Percentiles rank a stretch among this genome's conserved stretches.
Conservation (phyloP, 2,797 vertebrate genomes). For the Catamblyrhynchus diadema region DNA sequence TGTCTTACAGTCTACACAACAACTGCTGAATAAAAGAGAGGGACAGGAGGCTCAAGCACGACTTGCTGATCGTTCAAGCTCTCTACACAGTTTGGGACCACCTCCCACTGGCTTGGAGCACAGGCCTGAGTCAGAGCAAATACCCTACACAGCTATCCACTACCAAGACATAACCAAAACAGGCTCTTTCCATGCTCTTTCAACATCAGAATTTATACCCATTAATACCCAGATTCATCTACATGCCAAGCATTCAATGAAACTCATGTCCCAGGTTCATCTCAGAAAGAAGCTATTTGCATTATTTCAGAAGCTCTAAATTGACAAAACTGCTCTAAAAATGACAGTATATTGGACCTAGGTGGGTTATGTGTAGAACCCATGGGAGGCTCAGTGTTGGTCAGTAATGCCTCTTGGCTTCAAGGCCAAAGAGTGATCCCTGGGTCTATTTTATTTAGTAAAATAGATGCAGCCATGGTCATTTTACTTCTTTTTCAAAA, state of each 20-base stretch:
- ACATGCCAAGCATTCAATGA: not conserved
- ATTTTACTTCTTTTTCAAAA: not conserved
- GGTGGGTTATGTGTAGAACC: not conserved
- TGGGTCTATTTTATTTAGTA: not conserved
- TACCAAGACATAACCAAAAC: not conserved
- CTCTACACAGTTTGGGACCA: not conserved
- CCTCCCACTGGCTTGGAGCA: not conserved
- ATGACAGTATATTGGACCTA: not conserved
- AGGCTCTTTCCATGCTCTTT: not conserved
- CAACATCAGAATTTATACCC: not conserved
- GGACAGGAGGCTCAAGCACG: not conserved
- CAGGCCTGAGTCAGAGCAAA: not conserved
- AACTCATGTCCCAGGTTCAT: not conserved
- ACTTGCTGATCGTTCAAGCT: not conserved
- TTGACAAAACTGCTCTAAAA: not conserved
- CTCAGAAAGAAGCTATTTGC: not conserved
- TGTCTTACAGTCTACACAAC: not conserved
- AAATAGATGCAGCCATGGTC: not conserved
- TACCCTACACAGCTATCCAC: fast-evolving
- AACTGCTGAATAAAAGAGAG: not conserved
- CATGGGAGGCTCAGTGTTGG: not conserved
- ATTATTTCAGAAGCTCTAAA: not conserved
- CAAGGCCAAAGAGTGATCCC: not conserved
- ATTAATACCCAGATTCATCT: not conserved
- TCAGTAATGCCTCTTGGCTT: not conserved